A percentile compares a stretch with the other conserved stretches of the same genome.
Evolutionary conservation across 2,888 invertebrate genomes (phyloP).

Genomic region (Stramonita haemastoma): DNA sequence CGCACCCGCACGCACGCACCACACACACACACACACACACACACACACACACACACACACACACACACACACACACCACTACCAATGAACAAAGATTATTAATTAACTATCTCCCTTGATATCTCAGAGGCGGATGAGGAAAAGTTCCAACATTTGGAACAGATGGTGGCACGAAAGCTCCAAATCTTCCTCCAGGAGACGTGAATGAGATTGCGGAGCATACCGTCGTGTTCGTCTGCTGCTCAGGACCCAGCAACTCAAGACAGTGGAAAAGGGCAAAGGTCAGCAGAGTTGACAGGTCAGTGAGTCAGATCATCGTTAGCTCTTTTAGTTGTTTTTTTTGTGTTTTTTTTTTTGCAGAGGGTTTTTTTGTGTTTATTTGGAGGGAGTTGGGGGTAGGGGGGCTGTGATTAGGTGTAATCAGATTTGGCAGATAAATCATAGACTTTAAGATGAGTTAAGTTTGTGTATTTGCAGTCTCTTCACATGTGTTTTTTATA

Average conservation of each 20-base stretch:
- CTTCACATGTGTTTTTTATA: no score
- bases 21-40: no score
- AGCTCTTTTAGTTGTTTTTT: no score
- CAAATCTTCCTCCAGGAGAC: background rate
- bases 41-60: no score
- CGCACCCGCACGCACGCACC: no score
- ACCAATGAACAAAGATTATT: no score
- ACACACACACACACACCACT: no score
- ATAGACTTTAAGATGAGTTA: background rate
- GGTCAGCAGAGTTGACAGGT: conserved; percentile 56
- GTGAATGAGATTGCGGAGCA: conserved; percentile 32
- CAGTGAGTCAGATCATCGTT: no score
- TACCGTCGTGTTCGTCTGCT: conserved; percentile 51
- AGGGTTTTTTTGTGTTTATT: no score
- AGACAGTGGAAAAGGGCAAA: conserved; percentile 52
- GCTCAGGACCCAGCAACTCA: conserved; percentile 42
- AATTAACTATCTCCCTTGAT: no score
- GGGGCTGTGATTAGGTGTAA: background rate
- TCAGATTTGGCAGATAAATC: background rate
- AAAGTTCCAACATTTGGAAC: conserved; percentile 55
- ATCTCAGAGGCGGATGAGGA: conserved; percentile 54
- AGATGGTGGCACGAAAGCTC: conserved; percentile 49
- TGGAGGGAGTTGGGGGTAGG: background rate
- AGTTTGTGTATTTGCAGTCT: background rate
- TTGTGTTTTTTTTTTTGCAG: no score